These are phyloP conservation scores for Heliangelus exortis DNA, from an alignment of 2,797 vertebrate genomes.

Conservation along the genomic window DNA sequence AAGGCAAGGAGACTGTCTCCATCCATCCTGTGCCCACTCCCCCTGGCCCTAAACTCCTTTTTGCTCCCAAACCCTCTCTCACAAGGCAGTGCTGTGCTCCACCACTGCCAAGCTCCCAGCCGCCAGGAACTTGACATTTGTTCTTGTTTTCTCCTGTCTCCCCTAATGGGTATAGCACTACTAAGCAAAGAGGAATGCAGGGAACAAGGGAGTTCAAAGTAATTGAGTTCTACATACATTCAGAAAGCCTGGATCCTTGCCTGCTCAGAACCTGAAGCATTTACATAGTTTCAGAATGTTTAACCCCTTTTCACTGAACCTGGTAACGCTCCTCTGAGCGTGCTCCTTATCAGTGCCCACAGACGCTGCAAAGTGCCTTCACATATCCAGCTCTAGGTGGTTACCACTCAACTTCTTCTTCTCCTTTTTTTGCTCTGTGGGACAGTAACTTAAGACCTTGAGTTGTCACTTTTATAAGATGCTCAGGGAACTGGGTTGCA, in stretches of 20 bases:
- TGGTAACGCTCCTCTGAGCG: not conserved
- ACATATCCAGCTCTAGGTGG: not conserved
- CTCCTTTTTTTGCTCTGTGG: not conserved
- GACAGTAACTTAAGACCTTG: not conserved
- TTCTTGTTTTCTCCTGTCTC: slow-evolving; percentile 78
- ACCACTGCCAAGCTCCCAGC: slow-evolving; percentile 54
- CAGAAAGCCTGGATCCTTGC: slow-evolving; percentile 70
- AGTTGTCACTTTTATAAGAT: slow-evolving; percentile 1
- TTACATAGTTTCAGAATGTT: slow-evolving; percentile 72
- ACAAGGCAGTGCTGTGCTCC: slow-evolving; percentile 49
- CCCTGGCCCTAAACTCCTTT: slow-evolving; percentile 43
- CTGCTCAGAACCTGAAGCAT: slow-evolving; percentile 72
- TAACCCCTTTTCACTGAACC: slow-evolving; percentile 69
- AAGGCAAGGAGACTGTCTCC: slow-evolving; percentile 25
- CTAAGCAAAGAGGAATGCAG: slow-evolving; percentile 78
- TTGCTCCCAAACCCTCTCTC: slow-evolving; percentile 34
- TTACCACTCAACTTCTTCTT: slow-evolving; percentile 14
- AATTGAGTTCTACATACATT: slow-evolving; percentile 75
- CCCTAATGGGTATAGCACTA: slow-evolving; percentile 74
- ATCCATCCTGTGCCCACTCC: not conserved
- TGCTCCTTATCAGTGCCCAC: not conserved
- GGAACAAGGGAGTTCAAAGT: slow-evolving; percentile 78
- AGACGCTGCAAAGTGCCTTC: slow-evolving; percentile 8
- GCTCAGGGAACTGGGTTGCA: not conserved
- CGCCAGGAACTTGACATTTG: slow-evolving; percentile 74